Base-by-base conservation (phyloP, 1,140 invertebrate genomes). In the Notospermus geniculatus region DNA sequence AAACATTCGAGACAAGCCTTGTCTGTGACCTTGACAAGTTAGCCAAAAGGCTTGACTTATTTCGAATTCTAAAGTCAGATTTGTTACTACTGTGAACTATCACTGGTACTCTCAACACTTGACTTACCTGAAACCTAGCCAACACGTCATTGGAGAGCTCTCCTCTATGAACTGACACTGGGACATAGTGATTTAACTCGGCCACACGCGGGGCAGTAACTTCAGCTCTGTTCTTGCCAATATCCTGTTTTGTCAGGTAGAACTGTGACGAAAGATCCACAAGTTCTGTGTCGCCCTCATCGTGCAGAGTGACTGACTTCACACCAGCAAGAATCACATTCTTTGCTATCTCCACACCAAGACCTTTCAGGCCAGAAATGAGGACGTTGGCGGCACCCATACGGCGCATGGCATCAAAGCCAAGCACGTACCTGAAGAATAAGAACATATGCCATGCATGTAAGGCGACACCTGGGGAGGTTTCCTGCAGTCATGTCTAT, bases 321-420 rank as follows among this genome's bases (percentile, higher is more conserved):
- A 99, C 96, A 66, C 97, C 97, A 72, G 91, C 92, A 55, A 99
- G 86, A 72, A 98, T 95, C 62, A 99, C 88, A 84, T 99, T 99
- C 83, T 99, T 99, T 0, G 97, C 95, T 61, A 98, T 87, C 85
- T 99, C 97, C 11, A 99, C 90, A 15, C 97, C 97, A 32, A 99
- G 86, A 54, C 96, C 96, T 57, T 91, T 90, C 56, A 99, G 84
- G 2, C 97, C 97, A 9, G 90, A 95, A 56, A 99, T 89, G n/a
- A 99, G 86, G 17, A 99, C 90, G 78, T 95, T 93, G 29, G 94
- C 94, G 55, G 85, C 86, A 29, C 92, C 93, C 95, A 98, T 98
- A 54, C 92, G 87, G 52, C 91, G 89, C 95, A 98, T 98, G 57
- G 95, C 96, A 81, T 98, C 95, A 80, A 97, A 93, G 0, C 96